Evolutionary conservation across 1,140 invertebrate genomes (phyloP), one percentile per base, ranked within the genome.

Genomic region (Microvelia longipes): DNA sequence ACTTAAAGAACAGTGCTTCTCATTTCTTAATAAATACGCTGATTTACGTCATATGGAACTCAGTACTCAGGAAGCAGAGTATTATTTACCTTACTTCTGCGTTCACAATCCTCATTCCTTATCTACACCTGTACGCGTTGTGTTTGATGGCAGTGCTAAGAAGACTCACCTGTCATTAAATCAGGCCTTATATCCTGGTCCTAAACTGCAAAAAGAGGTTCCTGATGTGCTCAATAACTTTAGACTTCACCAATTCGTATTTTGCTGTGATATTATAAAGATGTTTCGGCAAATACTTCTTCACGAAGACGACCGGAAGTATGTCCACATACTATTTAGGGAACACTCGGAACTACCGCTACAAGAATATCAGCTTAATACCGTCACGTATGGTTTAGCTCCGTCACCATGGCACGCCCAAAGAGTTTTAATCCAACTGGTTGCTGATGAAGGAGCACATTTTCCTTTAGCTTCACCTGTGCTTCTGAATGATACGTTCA

Each of bases 361-460:
- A 65, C 26, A n/a, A 27, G 63, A 65, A 65, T 78, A 1, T 50
- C 35, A 50, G 35, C 35, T 50, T 19, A 50, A 50, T 19, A 50
- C 35, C 35, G 35, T 50, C 5, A 78, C 77, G 5, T 79, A 75
- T 69, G 77, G 76, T 24, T 68, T 69, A 27, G 72, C 75, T 71
- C 68, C 76, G 2, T 74, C 75, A 11, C 74, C 77, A 1, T 76
- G 67, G 69, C 70, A 77, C 2, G 77, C 77, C 5, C 75, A 75
- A 30, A 70, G 72, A 68, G 74, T 73, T 2, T 64, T 81, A 15
- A 75, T 73, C 66, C 75, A 79, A 71, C 66, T 80, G 25, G 79
- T 76, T 1, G 30, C 70, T 2, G 77, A 78, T 67, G 73, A 77
- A 63, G 24, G 30, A 50, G 24, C 71, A 1, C 29, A 68, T 2